These are phyloP conservation scores for Littorina saxatilis DNA, from an alignment of 1,140 invertebrate species.

Conservation along the genomic window DNA sequence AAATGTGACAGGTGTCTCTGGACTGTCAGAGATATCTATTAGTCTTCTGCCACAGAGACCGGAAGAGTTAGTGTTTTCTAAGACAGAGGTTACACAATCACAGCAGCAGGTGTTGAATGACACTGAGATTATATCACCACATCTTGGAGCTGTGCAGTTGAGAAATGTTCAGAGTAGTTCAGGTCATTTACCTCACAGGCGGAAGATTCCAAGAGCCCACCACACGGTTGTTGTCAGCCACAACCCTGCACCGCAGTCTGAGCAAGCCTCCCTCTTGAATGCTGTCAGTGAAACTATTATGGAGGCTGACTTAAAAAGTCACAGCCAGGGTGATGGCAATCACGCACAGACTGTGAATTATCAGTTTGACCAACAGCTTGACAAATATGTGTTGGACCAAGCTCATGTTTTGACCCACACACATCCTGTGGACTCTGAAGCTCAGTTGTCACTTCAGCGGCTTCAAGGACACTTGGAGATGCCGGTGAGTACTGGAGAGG, in stretches of 20 bases:
- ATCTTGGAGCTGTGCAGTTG: not conserved
- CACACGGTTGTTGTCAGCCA: constrained; percentile 19
- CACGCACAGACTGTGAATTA: not conserved
- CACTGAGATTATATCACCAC: no score
- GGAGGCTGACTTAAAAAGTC: not conserved
- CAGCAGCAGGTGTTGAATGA: not conserved
- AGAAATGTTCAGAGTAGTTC: not conserved
- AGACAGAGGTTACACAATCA: not conserved
- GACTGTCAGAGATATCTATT: not conserved
- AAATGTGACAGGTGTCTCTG: not conserved
- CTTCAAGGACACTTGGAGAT: not conserved
- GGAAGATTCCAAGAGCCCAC: not conserved
- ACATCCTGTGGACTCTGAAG: not conserved
- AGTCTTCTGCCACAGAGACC: no score
- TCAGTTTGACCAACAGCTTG: constrained; percentile 8
- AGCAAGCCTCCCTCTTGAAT: constrained; percentile 15
- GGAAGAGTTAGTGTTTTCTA: not conserved
- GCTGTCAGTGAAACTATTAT: constrained; percentile 5
- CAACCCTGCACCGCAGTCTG: not conserved
- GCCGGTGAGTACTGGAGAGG: not conserved
- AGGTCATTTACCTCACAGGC: not conserved
- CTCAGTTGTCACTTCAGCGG: not conserved
- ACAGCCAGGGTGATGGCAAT: not conserved
- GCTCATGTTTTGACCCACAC: not conserved
- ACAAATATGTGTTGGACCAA: not conserved